Evolutionary conservation across 2,113 vertebrate genomes (phyloP).

Genomic region (Lonchura striata): DNA sequence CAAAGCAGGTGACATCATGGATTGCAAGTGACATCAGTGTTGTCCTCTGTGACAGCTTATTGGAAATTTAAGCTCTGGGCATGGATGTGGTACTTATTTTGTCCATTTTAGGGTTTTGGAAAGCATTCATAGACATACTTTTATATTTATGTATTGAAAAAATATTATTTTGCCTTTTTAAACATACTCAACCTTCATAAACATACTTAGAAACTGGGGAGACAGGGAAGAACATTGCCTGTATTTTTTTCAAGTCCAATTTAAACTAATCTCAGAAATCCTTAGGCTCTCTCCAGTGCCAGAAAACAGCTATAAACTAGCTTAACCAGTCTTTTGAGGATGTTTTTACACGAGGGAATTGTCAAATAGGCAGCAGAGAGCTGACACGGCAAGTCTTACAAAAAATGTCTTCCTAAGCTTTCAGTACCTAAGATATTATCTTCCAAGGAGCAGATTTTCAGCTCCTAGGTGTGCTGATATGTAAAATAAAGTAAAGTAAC

Average conservation of each 20-base stretch:
- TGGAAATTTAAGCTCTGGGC: not conserved
- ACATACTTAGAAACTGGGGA: not conserved
- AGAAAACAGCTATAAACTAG: not conserved
- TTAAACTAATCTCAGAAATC: not conserved
- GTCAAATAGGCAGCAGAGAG: not conserved
- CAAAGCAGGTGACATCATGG: not conserved
- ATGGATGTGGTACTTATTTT: not conserved
- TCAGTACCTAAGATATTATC: not conserved
- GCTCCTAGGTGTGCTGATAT: not conserved
- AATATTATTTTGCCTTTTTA: not conserved
- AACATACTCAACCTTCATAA: not conserved
- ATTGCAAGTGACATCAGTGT: not conserved
- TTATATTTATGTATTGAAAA: not conserved
- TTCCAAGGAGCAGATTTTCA: not conserved
- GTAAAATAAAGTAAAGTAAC: not conserved
- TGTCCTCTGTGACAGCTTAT: not conserved
- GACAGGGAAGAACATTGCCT: not conserved
- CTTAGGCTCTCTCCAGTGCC: not conserved
- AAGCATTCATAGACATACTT: not conserved
- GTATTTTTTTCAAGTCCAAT: not conserved
- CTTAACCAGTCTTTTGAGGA: slow-evolving; percentile 19
- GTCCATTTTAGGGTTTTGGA: not conserved
- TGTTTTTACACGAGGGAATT: slow-evolving; percentile 4
- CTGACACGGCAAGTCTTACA: not conserved
- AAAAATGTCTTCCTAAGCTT: slow-evolving; percentile 19